Base-by-base conservation (phyloP, 1,140 invertebrate species). In the Megathymus violae region DNA sequence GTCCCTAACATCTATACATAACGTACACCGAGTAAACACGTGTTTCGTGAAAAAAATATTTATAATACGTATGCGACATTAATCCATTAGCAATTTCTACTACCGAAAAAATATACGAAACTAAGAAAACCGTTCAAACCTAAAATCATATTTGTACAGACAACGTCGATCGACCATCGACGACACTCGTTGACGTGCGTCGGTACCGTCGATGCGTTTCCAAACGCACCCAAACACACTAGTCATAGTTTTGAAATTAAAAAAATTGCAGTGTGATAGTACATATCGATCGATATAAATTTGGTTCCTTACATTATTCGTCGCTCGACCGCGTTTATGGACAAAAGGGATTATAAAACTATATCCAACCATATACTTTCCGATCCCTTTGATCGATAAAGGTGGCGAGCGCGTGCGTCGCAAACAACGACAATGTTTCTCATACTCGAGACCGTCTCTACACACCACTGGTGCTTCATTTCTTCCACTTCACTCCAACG, bases 181-280 rank as follows among this genome's bases (percentile, higher is more conserved):
- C 56, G 66, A 66, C 54, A 52, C 22, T 54, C 59, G 56, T 14
- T 41, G 46, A 59, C 60, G 11, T 7, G 31, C 22, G 54, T 31
- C 47, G 50, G 64, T 62, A 62, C 50, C 14, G 54, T 31, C 47
- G 50, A 61, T 62, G 66, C 50, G 25, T 38, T 40, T 19, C 22
- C 41, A 41, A 15, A 66, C 48, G 51, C 46, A 16, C 22, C 46
- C 1, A 62, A 34, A 78, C 83, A 88, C 85, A 88, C 83, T 84
- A 80, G 79, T 81, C 83, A 85, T 71, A 81, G 82, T 83, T 88
- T 88, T 85, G 69, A 71, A 69, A 25, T n/a, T 80, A 74, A 85
- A 88, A 22, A 87, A 85, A 83, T 88, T 81, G 81, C 74, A 79
- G 82, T 88, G 85, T 88, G 81, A 78, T 66, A 69, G 67, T 58